Conservation (phyloP, 2,888 invertebrate genomes). For the Drosophila tripunctata region DNA sequence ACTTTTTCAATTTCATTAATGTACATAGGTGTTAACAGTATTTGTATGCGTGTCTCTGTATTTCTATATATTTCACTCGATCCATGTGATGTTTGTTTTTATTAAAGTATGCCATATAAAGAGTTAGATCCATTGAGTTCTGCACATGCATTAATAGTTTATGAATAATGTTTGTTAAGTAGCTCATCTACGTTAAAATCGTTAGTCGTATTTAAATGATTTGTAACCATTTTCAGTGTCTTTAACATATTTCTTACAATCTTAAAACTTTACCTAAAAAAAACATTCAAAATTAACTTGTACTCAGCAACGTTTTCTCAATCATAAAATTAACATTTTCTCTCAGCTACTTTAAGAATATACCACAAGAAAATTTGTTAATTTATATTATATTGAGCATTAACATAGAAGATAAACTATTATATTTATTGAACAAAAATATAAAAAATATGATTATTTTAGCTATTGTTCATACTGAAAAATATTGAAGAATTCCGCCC, state of each 20-base stretch:
- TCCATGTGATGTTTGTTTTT: constrained; percentile 31
- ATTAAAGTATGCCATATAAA: constrained; percentile 32
- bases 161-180: constrained; percentile 27
- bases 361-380: background rate
- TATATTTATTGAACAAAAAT: constrained; percentile 23
- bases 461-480: background rate
- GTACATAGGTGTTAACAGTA: constrained; percentile 45
- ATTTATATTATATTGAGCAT: constrained; percentile 8
- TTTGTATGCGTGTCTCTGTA: constrained; percentile 18
- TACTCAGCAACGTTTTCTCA: background rate
- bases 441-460: background rate
- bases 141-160: constrained; percentile 32
- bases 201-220: constrained; percentile 58
- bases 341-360: background rate
- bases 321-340: background rate
- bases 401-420: background rate
- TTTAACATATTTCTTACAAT: constrained; percentile 21
- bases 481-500: constrained; percentile 51
- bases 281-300: background rate
- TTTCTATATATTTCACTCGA: constrained; percentile 38
- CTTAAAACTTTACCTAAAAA: constrained; percentile 24
- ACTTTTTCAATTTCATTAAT: constrained; percentile 43
- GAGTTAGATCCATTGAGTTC: constrained; percentile 31
- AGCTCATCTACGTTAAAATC: constrained; percentile 62
- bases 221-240: constrained; percentile 60